These are phyloP conservation scores for Phorcus lineatus DNA, from an alignment of 2,888 invertebrate species.

Conservation along the genomic window DNA sequence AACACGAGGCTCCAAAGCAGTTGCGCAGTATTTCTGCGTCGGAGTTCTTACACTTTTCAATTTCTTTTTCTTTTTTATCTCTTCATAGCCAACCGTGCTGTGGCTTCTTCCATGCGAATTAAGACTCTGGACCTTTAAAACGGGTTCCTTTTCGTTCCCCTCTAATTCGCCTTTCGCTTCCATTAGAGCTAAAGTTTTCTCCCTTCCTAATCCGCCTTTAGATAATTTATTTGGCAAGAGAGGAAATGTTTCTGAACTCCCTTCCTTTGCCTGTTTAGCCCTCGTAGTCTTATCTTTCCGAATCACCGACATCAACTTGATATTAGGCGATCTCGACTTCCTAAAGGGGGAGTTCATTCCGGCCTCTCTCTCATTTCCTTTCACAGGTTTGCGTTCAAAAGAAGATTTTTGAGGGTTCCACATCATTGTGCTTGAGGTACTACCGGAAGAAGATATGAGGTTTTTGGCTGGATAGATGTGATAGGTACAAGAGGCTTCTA, in stretches of 20 bases:
- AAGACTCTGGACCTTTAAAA: constrained; percentile 1
- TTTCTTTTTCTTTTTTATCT: not conserved
- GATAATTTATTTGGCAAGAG: not conserved
- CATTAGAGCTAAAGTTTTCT: not conserved
- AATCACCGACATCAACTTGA: not conserved
- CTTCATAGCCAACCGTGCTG: not conserved
- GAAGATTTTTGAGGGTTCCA: constrained; percentile 39
- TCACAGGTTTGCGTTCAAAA: not conserved
- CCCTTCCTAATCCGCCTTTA: not conserved
- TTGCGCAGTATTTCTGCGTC: not conserved
- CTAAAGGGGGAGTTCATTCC: constrained; percentile 24
- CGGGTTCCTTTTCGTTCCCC: not conserved
- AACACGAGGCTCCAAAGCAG: not conserved
- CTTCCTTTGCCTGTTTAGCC: not conserved
- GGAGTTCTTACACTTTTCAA: not conserved
- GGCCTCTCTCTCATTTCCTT: constrained; percentile 9
- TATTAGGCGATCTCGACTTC: not conserved
- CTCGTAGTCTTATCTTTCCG: not conserved
- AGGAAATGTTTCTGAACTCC: not conserved
- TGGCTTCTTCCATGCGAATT: constrained; percentile 2
- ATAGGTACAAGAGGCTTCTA: constrained; percentile 48
- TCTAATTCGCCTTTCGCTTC: not conserved
- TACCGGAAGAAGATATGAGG: constrained; percentile 15
- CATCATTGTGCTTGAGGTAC: constrained; percentile 20
- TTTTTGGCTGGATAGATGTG: constrained; percentile 45